phyloP scores from a whole-genome alignment of 2,888 invertebrate species.

The Drosophila meridionalis region DNA sequence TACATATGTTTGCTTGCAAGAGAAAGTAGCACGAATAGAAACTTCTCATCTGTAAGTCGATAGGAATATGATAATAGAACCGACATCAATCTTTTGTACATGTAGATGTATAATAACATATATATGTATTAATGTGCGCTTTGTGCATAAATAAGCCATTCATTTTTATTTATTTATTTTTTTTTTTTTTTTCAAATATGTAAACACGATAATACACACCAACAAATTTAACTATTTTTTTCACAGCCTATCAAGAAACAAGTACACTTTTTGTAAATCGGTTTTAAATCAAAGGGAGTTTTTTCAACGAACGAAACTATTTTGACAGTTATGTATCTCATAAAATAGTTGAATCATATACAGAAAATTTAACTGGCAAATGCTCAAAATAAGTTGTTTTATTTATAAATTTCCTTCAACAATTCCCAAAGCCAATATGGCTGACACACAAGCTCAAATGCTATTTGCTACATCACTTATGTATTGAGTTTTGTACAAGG shows the following conservation, averaged over 20 bases:
- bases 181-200: not conserved
- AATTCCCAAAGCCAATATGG: constrained; percentile 57
- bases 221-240: constrained; percentile 3
- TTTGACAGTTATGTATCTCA: not conserved
- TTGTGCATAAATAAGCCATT: not conserved
- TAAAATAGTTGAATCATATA: constrained; percentile 33
- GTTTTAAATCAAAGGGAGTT: constrained; percentile 3
- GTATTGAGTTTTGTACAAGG: not conserved
- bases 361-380: constrained; percentile 15
- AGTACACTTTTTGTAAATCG: constrained; percentile 37
- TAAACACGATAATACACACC: constrained; percentile 2
- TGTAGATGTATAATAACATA: constrained; percentile 3
- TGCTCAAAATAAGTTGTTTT: constrained; percentile 38
- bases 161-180: too few species aligned
- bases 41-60: constrained; percentile 15
- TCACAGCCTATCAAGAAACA: constrained; percentile 37
- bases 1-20: not conserved
- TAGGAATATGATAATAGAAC: constrained; percentile 14
- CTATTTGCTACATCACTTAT: constrained; percentile 19
- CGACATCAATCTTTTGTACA: constrained; percentile 31
- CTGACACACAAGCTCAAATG: constrained; percentile 39
- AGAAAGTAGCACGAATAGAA: constrained; percentile 1
- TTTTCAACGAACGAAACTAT: not conserved
- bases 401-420: constrained; percentile 62
- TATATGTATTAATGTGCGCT: constrained; percentile 1